A percentile compares a stretch with the other conserved stretches of the same genome.
Evolutionary conservation across 1,140 invertebrate genomes (phyloP).

Genomic region (Drosophila rufa): DNA sequence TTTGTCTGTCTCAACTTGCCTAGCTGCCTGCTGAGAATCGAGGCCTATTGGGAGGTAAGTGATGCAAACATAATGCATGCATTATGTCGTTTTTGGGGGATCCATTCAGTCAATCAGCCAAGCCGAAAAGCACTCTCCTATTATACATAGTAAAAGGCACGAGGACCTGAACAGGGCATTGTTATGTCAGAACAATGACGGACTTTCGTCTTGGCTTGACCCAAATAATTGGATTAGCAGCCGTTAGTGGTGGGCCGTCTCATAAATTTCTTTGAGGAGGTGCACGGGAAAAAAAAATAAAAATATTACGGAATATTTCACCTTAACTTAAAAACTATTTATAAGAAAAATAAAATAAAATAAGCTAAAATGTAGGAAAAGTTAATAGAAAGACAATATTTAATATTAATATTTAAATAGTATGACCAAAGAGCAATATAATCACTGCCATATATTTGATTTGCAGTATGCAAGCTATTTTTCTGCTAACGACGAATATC

Average conservation of each 20-base stretch:
- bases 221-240: conserved; percentile 23
- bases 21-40: conserved; percentile 88
- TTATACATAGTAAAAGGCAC: neutral
- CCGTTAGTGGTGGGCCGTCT: neutral
- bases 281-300: neutral
- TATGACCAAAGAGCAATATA: too few relatives aligned
- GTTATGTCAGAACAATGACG: conserved; percentile 17
- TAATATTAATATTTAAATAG: neutral
- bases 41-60: conserved; percentile 87
- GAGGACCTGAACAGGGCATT: neutral
- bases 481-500: too few relatives aligned
- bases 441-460: too few relatives aligned
- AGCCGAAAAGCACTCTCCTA: neutral
- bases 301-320: neutral
- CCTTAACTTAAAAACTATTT: neutral
- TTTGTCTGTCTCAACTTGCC: conserved; percentile 93
- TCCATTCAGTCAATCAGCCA: conserved; percentile 2
- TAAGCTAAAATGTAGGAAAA: neutral
- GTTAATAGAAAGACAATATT: neutral
- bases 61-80: neutral
- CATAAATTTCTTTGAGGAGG: neutral
- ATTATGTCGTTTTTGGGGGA: neutral
- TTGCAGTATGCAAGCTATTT: too few relatives aligned
- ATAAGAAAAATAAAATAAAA: neutral
- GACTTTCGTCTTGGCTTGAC: conserved; percentile 1